Evolutionary conservation across 2,888 invertebrate genomes (phyloP).

Genomic region (Thera britannica): DNA sequence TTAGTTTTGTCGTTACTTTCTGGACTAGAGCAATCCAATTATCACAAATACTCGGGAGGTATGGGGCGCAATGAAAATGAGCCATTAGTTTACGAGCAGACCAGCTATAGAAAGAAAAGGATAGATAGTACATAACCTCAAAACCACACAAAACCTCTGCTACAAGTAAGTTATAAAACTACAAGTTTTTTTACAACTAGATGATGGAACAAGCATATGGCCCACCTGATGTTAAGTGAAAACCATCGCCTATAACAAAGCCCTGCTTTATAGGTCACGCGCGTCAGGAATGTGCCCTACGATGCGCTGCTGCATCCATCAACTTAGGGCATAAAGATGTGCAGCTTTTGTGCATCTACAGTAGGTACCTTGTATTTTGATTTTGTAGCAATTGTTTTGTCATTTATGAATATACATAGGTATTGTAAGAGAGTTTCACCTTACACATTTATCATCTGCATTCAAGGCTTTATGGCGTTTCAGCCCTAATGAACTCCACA

Average conservation of each 20-base stretch:
- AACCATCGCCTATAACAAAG: too few species aligned
- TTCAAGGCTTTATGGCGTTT: conserved; percentile 10
- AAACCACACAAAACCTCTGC: neutral
- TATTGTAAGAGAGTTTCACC: neutral
- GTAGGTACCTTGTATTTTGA: too few species aligned
- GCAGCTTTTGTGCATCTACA: too few species aligned
- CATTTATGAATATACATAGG: neutral
- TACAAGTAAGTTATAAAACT: too few species aligned
- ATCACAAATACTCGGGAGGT: conserved; percentile 53
- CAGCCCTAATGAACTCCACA: conserved; percentile 5
- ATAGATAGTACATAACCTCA: conserved; percentile 3
- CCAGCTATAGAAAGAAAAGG: conserved; percentile 28
- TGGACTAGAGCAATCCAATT: conserved; percentile 63
- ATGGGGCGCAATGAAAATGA: conserved; percentile 47
- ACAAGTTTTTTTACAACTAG: neutral
- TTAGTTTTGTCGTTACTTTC: neutral
- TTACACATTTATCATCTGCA: conserved; percentile 1
- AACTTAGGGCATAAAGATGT: too few species aligned
- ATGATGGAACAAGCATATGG: too few species aligned
- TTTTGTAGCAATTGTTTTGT: too few species aligned
- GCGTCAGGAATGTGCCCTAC: too few species aligned
- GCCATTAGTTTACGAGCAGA: conserved; percentile 29
- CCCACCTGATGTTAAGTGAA: too few species aligned
- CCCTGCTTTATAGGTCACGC: too few species aligned
- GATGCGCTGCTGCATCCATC: too few species aligned